These are phyloP conservation scores for Ciconia boyciana DNA, from an alignment of 2,113 vertebrate species.

Conservation along the genomic window DNA sequence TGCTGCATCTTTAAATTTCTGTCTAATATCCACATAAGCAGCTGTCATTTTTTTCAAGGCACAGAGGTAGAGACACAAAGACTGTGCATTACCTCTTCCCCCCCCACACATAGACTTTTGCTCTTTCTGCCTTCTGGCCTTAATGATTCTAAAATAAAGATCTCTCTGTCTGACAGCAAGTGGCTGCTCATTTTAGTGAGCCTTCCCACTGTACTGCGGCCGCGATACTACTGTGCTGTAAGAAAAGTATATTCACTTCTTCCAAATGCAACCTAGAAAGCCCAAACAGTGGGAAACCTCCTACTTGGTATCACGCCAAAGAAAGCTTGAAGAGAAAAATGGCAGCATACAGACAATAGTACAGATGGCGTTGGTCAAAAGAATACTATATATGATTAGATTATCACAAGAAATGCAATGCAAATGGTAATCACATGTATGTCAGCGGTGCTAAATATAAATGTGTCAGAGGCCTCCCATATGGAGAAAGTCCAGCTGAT, in stretches of 20 bases:
- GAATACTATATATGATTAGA: slow-evolving; percentile 15
- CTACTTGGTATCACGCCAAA: slow-evolving; percentile 20
- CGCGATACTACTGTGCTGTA: neutral
- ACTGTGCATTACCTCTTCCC: neutral
- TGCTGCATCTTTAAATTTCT: neutral
- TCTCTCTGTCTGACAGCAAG: slow-evolving; percentile 43
- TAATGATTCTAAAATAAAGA: slow-evolving; percentile 33
- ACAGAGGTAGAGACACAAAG: neutral
- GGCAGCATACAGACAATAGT: neutral
- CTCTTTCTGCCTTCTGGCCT: slow-evolving; percentile 30
- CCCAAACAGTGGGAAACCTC: slow-evolving; percentile 33
- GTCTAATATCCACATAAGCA: neutral
- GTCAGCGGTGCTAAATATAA: neutral
- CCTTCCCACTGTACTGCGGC: neutral
- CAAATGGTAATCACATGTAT: slow-evolving; percentile 23
- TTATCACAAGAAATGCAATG: slow-evolving; percentile 5
- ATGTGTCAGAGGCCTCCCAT: neutral
- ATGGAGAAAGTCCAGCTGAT: slow-evolving; percentile 32
- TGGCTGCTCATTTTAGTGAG: slow-evolving; percentile 44
- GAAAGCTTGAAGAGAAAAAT: neutral
- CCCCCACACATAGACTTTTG: neutral
- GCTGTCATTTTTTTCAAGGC: neutral
- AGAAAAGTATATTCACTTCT: slow-evolving; percentile 40
- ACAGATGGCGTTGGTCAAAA: neutral
- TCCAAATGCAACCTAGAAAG: slow-evolving; percentile 6